Evolutionary conservation across 2,113 vertebrate genomes (phyloP), one percentile per base, ranked within the genome.

Genomic region (Barbus barbus): DNA sequence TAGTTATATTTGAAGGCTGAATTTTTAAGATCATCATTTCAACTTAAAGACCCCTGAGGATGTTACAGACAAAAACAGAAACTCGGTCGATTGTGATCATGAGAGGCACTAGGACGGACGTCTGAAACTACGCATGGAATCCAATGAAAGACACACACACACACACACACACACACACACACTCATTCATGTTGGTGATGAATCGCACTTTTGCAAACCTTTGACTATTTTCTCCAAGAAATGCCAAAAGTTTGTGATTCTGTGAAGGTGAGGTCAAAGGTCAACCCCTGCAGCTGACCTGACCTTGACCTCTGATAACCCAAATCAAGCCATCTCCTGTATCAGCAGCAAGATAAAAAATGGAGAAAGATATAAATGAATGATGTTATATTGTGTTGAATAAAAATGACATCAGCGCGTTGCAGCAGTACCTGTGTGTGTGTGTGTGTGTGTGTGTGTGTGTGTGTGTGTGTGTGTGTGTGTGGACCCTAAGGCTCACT

Each of bases 131-230:
- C n/a, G n/a, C n/a, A n/a, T n/a, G n/a, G n/a, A n/a, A n/a, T n/a
- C n/a, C n/a, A n/a, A n/a, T n/a, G n/a, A n/a, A n/a, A n/a, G n/a
- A n/a, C n/a, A n/a, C n/a, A n/a, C n/a, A n/a, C n/a, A n/a, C n/a
- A n/a, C n/a, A n/a, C n/a, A n/a, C n/a, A n/a, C 63, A 61, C 87
- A 85, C 83, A 72, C 77, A 84, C 83, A 74, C 82, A 81, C 44
- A 85, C 80, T 12, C 72, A 75, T 7, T 18, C n/a, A 61, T 9
- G 20, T 14, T 31, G 12, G 24, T 58, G 48, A 48, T 69, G 65
- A 69, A 69, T 69, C 33, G 9, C 33, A 11, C 18, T 36, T 69
- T 38, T 22, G 13, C 72, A 46, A 48, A 46, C 7, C 24, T 51
- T 75, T 46, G 41, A n/a, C 41, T 74, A 1, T 26, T 51, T 75